These are phyloP conservation scores for Chouioia cunea DNA, from an alignment of 2,888 invertebrate species.

Conservation along the genomic window DNA sequence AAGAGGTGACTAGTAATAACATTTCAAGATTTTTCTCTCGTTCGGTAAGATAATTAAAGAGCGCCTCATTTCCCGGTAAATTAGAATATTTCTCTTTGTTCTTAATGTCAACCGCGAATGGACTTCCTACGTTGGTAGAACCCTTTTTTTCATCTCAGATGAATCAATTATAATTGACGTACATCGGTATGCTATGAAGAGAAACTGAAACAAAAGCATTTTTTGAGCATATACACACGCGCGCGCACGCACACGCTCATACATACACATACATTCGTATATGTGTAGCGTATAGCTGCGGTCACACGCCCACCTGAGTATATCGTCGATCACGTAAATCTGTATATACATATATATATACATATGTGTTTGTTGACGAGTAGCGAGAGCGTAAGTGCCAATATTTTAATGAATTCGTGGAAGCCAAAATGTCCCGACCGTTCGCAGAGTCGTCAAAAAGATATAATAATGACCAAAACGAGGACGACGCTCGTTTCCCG, in stretches of 20 bases:
- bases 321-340: conserved; percentile 54
- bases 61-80: conserved; percentile 34
- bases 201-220: neutral
- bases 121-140: neutral
- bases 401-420: conserved; percentile 64
- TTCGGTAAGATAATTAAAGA: conserved; percentile 36
- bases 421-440: conserved; percentile 49
- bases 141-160: neutral
- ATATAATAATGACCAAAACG: conserved; percentile 11
- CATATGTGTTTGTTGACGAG: conserved; percentile 59
- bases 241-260: conserved; percentile 36
- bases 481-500: conserved; percentile 30
- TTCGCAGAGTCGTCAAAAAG: conserved; percentile 9
- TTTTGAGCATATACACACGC: neutral
- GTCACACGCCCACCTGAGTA: conserved; percentile 34
- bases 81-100: conserved; percentile 10
- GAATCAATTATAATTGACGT: conserved; percentile 17
- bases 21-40: too few relatives aligned
- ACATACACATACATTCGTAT: neutral
- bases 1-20: too few relatives aligned
- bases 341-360: conserved; percentile 55
- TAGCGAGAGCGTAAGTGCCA: conserved; percentile 51
- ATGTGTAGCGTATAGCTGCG: conserved; percentile 1
- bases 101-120: neutral
- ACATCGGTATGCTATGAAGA: neutral